phyloP scores from a whole-genome alignment of 2,113 vertebrate genomes.

The Hypocryptadius cinnamomeus region DNA sequence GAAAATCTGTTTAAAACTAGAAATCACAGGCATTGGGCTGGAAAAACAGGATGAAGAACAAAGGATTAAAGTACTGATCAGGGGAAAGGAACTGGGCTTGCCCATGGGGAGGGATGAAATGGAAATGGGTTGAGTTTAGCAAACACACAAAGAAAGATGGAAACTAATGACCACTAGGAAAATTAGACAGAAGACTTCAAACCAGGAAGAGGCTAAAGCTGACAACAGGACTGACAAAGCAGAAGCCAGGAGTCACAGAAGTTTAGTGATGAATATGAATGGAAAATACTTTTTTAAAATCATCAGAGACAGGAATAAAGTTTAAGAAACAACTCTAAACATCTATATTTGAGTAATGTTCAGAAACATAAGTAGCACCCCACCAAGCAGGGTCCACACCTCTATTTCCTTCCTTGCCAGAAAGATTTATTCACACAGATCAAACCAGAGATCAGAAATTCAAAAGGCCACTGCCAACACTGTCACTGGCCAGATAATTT shows the following conservation, averaged over 20 bases:
- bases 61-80: background rate
- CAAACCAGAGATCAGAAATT: background rate
- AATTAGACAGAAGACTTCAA: background rate
- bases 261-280: background rate
- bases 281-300: background rate
- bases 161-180: background rate
- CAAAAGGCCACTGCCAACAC: background rate
- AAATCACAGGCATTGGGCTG: background rate
- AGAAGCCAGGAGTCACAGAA: background rate
- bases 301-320: background rate
- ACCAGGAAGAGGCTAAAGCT: background rate
- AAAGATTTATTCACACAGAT: background rate
- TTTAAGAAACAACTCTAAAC: background rate
- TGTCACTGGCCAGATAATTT: background rate
- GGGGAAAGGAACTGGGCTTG: background rate
- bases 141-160: background rate
- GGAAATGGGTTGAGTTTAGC: background rate
- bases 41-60: constrained; percentile 6
- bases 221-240: background rate
- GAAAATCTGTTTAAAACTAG: background rate
- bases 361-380: background rate
- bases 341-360: background rate
- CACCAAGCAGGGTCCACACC: background rate
- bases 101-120: background rate
- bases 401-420: background rate